Evolutionary conservation across 2,113 vertebrate genomes (phyloP).

Genomic region (Sprattus sprattus): DNA sequence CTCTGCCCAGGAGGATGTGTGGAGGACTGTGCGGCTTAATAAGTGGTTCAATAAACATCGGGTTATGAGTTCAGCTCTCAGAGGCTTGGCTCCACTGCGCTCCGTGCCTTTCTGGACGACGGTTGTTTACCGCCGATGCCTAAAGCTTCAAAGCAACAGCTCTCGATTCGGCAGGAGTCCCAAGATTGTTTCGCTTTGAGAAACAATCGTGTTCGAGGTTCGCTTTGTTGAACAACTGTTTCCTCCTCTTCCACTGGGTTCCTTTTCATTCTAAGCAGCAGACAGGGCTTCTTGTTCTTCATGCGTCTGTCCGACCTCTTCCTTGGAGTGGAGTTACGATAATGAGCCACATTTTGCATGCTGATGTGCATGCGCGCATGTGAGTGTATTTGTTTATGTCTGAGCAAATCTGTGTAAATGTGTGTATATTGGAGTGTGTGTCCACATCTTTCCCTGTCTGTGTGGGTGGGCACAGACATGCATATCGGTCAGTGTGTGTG

Average conservation of each 20-base stretch:
- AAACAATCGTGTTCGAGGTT: constrained; percentile 24
- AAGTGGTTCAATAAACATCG: not conserved
- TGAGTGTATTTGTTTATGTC: not conserved
- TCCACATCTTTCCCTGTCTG: not conserved
- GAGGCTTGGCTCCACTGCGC: not conserved
- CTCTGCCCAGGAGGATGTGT: not conserved
- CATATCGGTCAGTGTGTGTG: not conserved
- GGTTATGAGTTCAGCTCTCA: constrained; percentile 13
- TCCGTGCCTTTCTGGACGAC: not conserved
- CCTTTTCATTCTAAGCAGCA: not conserved
- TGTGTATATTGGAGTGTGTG: not conserved
- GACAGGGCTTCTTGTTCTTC: constrained; percentile 7
- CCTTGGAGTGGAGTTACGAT: constrained; percentile 15
- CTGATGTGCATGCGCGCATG: not conserved
- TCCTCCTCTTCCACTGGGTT: not conserved
- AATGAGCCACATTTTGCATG: not conserved
- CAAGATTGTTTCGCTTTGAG: constrained; percentile 38
- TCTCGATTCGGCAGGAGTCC: not conserved
- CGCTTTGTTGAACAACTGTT: constrained; percentile 29
- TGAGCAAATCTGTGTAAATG: not conserved
- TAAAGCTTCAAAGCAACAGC: not conserved
- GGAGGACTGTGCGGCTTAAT: constrained; percentile 11
- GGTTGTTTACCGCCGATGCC: constrained; percentile 5
- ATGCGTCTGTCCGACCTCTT: not conserved
- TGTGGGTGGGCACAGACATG: too few relatives aligned